Evolutionary conservation across 2,888 invertebrate species (phyloP).

Genomic region (Phengaris arion): DNA sequence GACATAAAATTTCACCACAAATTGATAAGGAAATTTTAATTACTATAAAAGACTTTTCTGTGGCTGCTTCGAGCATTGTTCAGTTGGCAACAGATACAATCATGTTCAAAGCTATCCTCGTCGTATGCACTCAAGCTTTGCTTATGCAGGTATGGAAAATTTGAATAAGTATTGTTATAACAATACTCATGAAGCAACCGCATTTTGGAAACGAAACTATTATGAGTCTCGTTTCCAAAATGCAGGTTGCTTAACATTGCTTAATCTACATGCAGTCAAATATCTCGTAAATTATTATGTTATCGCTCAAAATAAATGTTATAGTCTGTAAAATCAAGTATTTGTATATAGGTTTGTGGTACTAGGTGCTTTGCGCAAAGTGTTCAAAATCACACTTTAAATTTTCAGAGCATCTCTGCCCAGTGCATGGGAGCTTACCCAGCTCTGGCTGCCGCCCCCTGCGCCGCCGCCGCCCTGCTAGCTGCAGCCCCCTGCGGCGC

Average conservation of each 20-base stretch:
- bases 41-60: not conserved
- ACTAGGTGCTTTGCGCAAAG: too few relatives aligned
- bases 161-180: not conserved
- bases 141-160: constrained; percentile 34
- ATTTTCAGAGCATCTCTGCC: constrained; percentile 35
- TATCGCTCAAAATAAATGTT: too few relatives aligned
- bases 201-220: too few relatives aligned
- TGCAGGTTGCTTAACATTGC: too few relatives aligned
- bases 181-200: too few relatives aligned
- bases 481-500: constrained; percentile 8
- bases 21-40: constrained; percentile 18
- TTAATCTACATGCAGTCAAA: too few relatives aligned
- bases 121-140: constrained; percentile 34
- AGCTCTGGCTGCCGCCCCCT: not conserved
- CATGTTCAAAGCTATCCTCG: constrained; percentile 35
- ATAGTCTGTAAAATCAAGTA: too few relatives aligned
- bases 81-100: constrained; percentile 25
- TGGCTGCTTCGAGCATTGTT: constrained; percentile 8
- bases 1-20: constrained; percentile 11
- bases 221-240: too few relatives aligned
- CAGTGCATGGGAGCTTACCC: constrained; percentile 32
- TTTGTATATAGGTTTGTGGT: too few relatives aligned
- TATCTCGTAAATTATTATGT: too few relatives aligned
- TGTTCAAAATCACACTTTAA: not conserved
- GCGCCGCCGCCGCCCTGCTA: not conserved